Conservation (phyloP, 2,797 vertebrate species). For the Neostethus bicornis region DNA sequence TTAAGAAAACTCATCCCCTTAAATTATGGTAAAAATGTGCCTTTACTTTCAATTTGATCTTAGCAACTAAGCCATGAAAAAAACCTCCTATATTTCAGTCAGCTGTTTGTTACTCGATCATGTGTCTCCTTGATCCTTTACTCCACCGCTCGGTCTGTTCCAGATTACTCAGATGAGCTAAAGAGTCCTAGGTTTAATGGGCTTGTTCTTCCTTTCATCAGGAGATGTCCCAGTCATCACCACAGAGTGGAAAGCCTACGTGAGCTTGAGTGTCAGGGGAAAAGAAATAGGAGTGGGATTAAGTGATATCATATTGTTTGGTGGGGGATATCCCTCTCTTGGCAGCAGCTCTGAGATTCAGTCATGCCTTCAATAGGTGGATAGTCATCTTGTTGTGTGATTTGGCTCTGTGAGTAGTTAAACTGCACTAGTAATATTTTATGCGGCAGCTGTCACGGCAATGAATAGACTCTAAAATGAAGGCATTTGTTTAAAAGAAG, state of each 20-base stretch:
- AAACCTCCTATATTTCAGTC: constrained; percentile 17
- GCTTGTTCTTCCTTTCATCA: constrained; percentile 75
- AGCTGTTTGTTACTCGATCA: constrained; percentile 33
- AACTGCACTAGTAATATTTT: constrained; percentile 51
- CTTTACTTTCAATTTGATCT: background rate
- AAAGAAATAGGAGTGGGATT: constrained; percentile 62
- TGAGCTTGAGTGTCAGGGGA: constrained; percentile 59
- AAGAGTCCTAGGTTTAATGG: constrained; percentile 74
- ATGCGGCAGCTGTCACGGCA: constrained; percentile 61
- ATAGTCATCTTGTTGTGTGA: constrained; percentile 55
- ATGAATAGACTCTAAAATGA: constrained; percentile 59
- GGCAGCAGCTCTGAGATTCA: constrained; percentile 55
- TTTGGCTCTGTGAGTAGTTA: constrained; percentile 18
- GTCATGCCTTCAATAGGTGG: constrained; percentile 63
- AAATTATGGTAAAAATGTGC: background rate
- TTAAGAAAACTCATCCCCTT: too few relatives aligned
- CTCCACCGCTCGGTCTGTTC: constrained; percentile 54
- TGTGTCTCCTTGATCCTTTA: constrained; percentile 20
- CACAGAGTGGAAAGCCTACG: constrained; percentile 73
- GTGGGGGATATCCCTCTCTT: constrained; percentile 64
- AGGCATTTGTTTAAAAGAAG: constrained; percentile 52
- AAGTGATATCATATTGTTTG: constrained; percentile 74
- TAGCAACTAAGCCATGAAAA: constrained; percentile 6
- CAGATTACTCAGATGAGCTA: constrained; percentile 79
- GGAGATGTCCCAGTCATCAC: constrained; percentile 68